Evolutionary conservation across 1,140 invertebrate genomes (phyloP).

Genomic region (Steinernema feltiae): DNA sequence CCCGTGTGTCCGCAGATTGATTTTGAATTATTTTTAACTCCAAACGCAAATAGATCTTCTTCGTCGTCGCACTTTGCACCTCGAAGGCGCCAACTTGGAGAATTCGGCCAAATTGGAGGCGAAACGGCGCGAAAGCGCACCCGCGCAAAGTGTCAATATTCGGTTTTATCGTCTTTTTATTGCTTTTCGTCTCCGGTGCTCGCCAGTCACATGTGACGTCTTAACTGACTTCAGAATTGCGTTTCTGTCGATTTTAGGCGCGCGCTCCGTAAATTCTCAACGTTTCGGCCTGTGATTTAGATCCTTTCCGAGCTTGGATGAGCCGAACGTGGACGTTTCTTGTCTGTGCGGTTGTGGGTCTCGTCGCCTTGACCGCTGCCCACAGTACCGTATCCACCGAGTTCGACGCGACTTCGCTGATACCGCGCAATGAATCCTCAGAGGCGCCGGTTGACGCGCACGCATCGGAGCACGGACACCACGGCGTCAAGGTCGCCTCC

Average conservation of each 20-base stretch:
- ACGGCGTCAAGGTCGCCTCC: conserved; percentile 40
- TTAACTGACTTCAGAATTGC: background rate
- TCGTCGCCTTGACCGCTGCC: background rate
- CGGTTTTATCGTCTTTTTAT: background rate
- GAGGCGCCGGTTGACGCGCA: no score
- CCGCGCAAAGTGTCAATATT: background rate
- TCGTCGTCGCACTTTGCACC: background rate
- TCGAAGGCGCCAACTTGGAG: background rate
- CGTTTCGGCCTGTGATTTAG: background rate
- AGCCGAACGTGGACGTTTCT: background rate
- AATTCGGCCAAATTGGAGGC: background rate
- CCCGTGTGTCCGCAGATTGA: background rate
- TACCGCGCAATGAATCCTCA: no score
- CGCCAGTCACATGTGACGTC: background rate
- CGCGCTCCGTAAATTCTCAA: background rate
- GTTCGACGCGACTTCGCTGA: no score
- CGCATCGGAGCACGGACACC: no score
- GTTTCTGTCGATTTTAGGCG: background rate
- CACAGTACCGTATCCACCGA: background rate
- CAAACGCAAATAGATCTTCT: background rate
- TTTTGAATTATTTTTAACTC: background rate
- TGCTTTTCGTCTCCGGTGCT: background rate
- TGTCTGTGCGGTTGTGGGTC: no score
- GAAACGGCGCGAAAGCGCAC: background rate
- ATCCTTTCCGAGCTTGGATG: background rate